Conservation (phyloP, 1,140 invertebrate species). For the Diachasma alloeum region DNA sequence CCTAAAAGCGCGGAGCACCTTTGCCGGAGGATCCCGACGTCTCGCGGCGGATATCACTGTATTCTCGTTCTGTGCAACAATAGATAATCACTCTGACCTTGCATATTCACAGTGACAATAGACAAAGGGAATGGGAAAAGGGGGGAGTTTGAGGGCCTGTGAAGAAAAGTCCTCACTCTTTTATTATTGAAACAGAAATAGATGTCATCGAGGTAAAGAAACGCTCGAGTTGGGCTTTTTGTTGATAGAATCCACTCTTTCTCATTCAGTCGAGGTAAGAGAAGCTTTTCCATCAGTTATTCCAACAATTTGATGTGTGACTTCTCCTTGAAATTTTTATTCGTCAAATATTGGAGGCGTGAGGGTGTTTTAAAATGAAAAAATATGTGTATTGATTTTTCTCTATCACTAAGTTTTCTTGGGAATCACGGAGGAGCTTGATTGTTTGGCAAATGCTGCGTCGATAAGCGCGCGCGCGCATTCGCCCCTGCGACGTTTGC, state of each 20-base stretch:
- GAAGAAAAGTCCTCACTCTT: not conserved
- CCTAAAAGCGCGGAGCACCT: constrained; percentile 47
- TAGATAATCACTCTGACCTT: not conserved
- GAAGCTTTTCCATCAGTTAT: not conserved
- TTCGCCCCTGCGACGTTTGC: constrained; percentile 14
- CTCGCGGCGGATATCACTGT: constrained; percentile 6
- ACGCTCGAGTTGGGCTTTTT: not conserved
- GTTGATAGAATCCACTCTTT: not conserved
- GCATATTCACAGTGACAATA: not conserved
- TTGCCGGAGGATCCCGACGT: constrained; percentile 22
- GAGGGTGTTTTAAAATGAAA: not conserved
- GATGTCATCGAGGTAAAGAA: not conserved
- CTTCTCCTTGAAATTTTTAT: not conserved
- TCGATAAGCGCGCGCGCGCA: constrained; percentile 54
- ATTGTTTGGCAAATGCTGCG: constrained; percentile 34
- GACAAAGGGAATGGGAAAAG: not conserved
- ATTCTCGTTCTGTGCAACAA: not conserved
- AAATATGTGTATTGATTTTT: not conserved
- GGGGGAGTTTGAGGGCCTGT: not conserved
- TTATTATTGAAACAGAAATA: not conserved
- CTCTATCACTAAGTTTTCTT: not conserved
- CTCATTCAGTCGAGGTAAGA: not conserved
- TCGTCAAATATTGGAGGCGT: not conserved
- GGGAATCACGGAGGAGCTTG: not conserved
- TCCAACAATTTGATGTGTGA: not conserved